These are phyloP conservation scores for Agapornis canus DNA, from an alignment of 2,797 vertebrate species.

Conservation along the genomic window DNA sequence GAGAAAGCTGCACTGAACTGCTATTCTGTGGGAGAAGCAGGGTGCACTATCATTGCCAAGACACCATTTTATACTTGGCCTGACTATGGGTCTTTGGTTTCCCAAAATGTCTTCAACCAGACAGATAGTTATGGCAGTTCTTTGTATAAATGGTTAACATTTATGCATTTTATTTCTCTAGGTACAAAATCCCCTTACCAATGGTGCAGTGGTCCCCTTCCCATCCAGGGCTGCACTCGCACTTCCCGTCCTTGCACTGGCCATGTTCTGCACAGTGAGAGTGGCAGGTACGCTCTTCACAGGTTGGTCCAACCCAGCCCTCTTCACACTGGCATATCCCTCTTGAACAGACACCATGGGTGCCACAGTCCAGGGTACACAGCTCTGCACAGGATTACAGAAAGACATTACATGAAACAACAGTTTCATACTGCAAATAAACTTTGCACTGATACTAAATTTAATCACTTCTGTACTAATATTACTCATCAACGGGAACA, in stretches of 20 bases:
- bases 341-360: conserved; percentile 88
- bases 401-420: background rate
- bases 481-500: background rate
- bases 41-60: background rate
- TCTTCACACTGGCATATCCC: conserved; percentile 93
- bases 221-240: conserved; percentile 94
- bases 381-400: conserved; percentile 79
- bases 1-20: background rate
- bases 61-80: background rate
- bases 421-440: background rate
- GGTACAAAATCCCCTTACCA: conserved; percentile 77
- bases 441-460: background rate
- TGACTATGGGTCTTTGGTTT: background rate
- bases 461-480: background rate
- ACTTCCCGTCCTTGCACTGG: conserved; percentile 91
- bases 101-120: background rate
- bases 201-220: conserved; percentile 95
- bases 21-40: background rate
- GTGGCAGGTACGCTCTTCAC: conserved; percentile 89
- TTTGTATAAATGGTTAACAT: background rate
- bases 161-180: background rate
- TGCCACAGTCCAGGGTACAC: conserved; percentile 91
- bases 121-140: background rate
- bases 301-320: conserved; percentile 90
- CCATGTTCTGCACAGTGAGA: conserved; percentile 92